These are phyloP conservation scores for Drosophila nigromelanica DNA, from an alignment of 1,140 invertebrate genomes.

Conservation along the genomic window DNA sequence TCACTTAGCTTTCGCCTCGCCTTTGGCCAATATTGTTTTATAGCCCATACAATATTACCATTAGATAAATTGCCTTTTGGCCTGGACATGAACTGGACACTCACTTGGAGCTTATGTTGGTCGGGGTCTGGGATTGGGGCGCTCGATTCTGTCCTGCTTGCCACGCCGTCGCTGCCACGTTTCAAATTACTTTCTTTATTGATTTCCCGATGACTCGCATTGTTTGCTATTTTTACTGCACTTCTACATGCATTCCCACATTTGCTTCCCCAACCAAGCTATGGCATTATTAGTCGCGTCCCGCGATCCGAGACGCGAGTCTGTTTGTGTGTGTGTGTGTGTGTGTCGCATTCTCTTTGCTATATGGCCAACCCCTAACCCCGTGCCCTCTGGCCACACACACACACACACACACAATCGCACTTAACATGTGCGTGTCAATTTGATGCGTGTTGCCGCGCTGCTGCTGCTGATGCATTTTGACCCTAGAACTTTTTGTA, in stretches of 20 bases:
- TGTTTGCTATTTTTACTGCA: slow-evolving; percentile 57
- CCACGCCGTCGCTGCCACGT: slow-evolving; percentile 50
- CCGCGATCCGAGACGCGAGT: no score
- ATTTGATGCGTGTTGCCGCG: slow-evolving; percentile 52
- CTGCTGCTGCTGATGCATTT: slow-evolving; percentile 31
- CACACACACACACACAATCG: slow-evolving; percentile 6
- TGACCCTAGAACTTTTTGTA: slow-evolving; percentile 28
- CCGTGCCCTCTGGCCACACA: slow-evolving; percentile 2
- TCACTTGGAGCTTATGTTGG: background rate
- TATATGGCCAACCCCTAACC: background rate
- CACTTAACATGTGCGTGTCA: slow-evolving; percentile 53
- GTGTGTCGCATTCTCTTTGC: slow-evolving; percentile 11
- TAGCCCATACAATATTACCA: slow-evolving; percentile 80
- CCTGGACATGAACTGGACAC: slow-evolving; percentile 46
- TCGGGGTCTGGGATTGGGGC: background rate
- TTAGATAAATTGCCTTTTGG: slow-evolving; percentile 80
- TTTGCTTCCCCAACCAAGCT: background rate
- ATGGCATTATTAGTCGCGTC: slow-evolving; percentile 30
- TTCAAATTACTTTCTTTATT: slow-evolving; percentile 82
- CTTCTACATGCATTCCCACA: slow-evolving; percentile 40
- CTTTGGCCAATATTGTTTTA: slow-evolving; percentile 81
- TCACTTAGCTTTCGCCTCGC: slow-evolving; percentile 47
- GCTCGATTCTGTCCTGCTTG: slow-evolving; percentile 7
- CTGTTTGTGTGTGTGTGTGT: background rate
- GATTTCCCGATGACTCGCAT: slow-evolving; percentile 63